phyloP scores from a whole-genome alignment of 2,797 vertebrate genomes.

The Rhinoraja longicauda region DNA sequence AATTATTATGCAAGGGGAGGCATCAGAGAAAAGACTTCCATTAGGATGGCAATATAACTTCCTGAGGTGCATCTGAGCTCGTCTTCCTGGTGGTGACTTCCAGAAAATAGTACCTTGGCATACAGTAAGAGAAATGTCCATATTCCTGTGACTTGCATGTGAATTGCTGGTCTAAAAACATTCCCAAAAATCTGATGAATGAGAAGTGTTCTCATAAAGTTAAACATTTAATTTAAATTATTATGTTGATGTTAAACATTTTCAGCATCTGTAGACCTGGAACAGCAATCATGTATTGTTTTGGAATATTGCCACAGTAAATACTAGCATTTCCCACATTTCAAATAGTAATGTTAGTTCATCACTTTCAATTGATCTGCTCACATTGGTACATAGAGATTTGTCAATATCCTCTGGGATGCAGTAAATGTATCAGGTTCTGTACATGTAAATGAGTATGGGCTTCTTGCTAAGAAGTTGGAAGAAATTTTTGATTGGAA shows the following conservation, averaged over 20 bases:
- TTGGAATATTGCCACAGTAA: neutral
- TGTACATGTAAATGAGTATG: neutral
- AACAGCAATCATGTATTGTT: neutral
- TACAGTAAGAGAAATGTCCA: no score
- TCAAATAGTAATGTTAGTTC: neutral
- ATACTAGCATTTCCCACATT: neutral
- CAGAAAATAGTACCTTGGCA: no score
- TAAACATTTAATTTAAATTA: no score
- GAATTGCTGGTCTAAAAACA: no score
- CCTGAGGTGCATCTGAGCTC: no score
- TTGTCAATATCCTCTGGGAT: neutral
- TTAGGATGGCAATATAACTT: no score
- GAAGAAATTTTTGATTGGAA: neutral
- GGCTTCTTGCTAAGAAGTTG: neutral
- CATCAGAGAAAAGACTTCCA: no score
- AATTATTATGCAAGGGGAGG: no score
- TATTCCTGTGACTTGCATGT: no score
- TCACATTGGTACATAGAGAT: neutral
- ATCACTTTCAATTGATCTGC: neutral
- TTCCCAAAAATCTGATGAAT: no score
- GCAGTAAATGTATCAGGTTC: neutral
- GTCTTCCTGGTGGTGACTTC: no score
- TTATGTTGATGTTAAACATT: neutral
- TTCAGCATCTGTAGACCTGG: neutral
- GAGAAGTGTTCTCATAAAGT: no score